These are phyloP conservation scores for Nannobrachium achirus DNA, from an alignment of 2,113 vertebrate species.

Conservation along the genomic window DNA sequence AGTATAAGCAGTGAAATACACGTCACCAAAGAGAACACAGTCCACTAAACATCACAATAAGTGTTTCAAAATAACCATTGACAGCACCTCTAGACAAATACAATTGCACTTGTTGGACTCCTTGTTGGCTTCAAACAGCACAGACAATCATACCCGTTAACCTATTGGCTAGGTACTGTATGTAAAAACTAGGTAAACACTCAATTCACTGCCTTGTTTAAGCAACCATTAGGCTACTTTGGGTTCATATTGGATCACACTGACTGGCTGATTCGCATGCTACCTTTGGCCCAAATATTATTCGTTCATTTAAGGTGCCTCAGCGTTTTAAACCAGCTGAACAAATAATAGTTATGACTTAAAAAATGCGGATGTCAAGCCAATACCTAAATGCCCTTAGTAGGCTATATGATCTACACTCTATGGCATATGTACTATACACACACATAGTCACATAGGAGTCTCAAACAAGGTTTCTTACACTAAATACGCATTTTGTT, in stretches of 20 bases:
- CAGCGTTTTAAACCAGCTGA: slow-evolving; percentile 10
- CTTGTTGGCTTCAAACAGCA: slow-evolving; percentile 11
- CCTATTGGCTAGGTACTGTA: slow-evolving; percentile 47
- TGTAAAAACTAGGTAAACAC: slow-evolving; percentile 21
- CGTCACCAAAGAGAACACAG: not conserved
- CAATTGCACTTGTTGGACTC: slow-evolving; percentile 51
- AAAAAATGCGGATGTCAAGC: not conserved
- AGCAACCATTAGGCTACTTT: slow-evolving; percentile 14
- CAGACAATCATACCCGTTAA: slow-evolving; percentile 44
- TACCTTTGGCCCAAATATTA: slow-evolving; percentile 30
- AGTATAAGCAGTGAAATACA: no score
- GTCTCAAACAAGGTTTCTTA: no score
- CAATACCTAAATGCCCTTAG: not conserved
- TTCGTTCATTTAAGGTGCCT: slow-evolving; percentile 20
- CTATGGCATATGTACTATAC: no score
- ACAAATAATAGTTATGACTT: slow-evolving; percentile 10
- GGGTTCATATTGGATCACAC: not conserved
- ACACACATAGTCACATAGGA: no score
- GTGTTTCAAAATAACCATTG: slow-evolving; percentile 29
- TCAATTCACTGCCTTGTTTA: slow-evolving; percentile 4
- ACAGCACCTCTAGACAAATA: slow-evolving; percentile 43
- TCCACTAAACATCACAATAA: slow-evolving; percentile 5
- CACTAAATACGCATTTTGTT: no score
- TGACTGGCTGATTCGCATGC: not conserved
- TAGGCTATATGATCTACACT: no score